A percentile compares a stretch with the other conserved stretches of the same genome.
These are phyloP conservation scores for Epinephelus coioides DNA, from an alignment of 2,797 vertebrate genomes.

Conservation along the genomic window DNA sequence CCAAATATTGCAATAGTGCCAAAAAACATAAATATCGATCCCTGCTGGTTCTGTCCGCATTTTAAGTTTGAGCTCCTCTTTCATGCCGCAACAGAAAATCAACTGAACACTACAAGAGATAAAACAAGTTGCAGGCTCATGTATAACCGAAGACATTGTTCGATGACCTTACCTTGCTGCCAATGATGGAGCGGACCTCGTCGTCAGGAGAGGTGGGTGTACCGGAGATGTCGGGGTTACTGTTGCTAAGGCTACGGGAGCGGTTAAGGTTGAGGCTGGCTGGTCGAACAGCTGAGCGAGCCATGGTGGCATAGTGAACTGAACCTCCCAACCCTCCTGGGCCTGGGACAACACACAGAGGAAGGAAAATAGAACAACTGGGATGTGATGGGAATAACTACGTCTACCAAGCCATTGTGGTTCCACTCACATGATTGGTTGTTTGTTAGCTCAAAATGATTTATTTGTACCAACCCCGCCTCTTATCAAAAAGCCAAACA, in stretches of 20 bases:
- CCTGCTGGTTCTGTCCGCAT: conserved; percentile 7
- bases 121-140: background rate
- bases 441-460: background rate
- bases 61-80: background rate
- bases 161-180: conserved; percentile 91
- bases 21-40: conserved; percentile 2
- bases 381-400: background rate
- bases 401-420: background rate
- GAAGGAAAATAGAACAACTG: background rate
- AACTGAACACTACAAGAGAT: conserved; percentile 1
- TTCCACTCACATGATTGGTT: background rate
- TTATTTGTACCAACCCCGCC: background rate
- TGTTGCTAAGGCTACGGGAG: conserved; percentile 98
- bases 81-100: conserved; percentile 4
- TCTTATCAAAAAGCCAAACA: background rate
- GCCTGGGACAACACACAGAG: conserved; percentile 63
- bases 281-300: conserved; percentile 94
- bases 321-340: conserved; percentile 94
- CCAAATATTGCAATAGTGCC: conserved; percentile 10
- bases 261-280: conserved; percentile 98
- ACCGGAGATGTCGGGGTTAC: conserved; percentile 98
- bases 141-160: background rate
- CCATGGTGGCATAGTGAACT: conserved; percentile 98
- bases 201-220: conserved; percentile 98
- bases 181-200: conserved; percentile 97